Evolutionary conservation across 2,113 vertebrate species (phyloP).

Genomic region (Nanger granti): DNA sequence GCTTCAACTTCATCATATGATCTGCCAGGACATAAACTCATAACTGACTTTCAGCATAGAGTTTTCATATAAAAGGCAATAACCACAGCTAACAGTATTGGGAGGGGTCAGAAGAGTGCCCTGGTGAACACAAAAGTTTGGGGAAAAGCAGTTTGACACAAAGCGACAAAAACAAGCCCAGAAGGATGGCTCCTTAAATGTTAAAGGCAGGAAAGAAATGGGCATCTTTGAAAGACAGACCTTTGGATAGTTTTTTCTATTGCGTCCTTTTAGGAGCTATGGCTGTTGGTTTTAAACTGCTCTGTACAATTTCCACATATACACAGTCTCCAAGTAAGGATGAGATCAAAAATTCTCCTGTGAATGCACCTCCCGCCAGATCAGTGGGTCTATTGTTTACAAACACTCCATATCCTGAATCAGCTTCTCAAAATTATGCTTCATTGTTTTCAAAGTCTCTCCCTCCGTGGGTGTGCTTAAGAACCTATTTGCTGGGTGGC

Average conservation of each 20-base stretch:
- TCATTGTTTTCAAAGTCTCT: too few species aligned
- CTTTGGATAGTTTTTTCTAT: neutral
- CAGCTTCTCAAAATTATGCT: rapidly evolving
- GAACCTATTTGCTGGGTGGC: too few species aligned
- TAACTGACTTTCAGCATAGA: constrained; percentile 93
- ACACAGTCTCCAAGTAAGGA: rapidly evolving
- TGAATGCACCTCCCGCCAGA: rapidly evolving
- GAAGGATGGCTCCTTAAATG: neutral
- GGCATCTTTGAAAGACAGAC: neutral
- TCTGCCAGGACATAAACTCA: constrained; percentile 93
- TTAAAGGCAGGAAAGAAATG: neutral
- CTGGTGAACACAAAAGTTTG: constrained; percentile 79
- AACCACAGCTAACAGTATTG: constrained; percentile 85
- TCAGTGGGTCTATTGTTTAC: neutral
- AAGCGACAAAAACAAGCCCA: constrained; percentile 56
- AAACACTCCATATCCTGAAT: rapidly evolving
- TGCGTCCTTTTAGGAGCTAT: neutral
- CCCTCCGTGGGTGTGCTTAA: rapidly evolving
- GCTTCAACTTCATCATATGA: constrained; percentile 88
- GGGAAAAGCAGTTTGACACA: constrained; percentile 74
- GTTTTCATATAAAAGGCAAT: constrained; percentile 90
- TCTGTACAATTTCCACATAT: neutral
- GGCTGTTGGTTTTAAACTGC: neutral
- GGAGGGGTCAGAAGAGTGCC: constrained; percentile 80
- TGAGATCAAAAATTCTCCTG: neutral